These are phyloP conservation scores for Hypomecis punctinalis DNA, from an alignment of 2,888 invertebrate species.

Conservation along the genomic window DNA sequence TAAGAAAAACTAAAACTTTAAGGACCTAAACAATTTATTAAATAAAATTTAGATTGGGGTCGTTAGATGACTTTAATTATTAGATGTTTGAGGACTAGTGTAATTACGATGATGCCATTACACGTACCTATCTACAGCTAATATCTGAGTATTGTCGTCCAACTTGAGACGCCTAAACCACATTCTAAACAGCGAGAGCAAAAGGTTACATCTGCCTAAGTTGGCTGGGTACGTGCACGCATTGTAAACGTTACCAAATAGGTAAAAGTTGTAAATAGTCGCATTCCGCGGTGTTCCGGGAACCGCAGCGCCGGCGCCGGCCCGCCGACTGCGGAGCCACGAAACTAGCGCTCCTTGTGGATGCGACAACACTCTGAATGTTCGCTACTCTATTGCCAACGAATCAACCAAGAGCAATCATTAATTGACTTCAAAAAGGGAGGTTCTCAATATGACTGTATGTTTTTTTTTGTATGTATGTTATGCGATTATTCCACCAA, in stretches of 20 bases:
- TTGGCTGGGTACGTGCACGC: slow-evolving; percentile 65
- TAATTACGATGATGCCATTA: no score
- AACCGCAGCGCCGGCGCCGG: slow-evolving; percentile 72
- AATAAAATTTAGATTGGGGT: no score
- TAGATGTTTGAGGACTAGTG: no score
- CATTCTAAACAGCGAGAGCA: slow-evolving; percentile 55
- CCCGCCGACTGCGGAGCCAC: slow-evolving; percentile 53
- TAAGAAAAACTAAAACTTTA: not conserved
- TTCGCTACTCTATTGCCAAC: not conserved
- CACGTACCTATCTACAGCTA: not conserved
- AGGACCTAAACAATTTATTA: not conserved
- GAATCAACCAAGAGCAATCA: not conserved
- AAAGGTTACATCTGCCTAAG: slow-evolving; percentile 61
- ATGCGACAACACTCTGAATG: slow-evolving; percentile 41
- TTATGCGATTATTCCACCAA: no score
- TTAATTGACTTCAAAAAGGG: no score
- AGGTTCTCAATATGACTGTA: no score
- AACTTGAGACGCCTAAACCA: not conserved
- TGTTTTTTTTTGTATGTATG: no score
- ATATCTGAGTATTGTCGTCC: not conserved
- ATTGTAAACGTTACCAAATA: slow-evolving; percentile 80
- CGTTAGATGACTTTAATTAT: no score
- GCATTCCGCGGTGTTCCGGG: slow-evolving; percentile 78
- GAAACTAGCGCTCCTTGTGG: slow-evolving; percentile 48
- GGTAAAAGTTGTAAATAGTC: slow-evolving; percentile 83